Evolutionary conservation across 2,113 vertebrate genomes (phyloP).

Genomic region (Labrus mixtus): DNA sequence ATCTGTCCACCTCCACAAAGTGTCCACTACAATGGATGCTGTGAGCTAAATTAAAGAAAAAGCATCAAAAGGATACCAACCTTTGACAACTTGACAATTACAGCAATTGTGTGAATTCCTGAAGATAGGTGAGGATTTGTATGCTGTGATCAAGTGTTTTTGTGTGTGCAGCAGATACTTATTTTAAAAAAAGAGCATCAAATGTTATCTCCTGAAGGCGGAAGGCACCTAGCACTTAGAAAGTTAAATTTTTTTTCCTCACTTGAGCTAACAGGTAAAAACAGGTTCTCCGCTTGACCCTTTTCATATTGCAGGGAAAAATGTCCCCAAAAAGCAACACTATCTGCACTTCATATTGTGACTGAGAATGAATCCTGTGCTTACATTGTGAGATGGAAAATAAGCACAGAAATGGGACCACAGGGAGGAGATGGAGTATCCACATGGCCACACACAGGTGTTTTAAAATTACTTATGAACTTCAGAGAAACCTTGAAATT

Average conservation of each 20-base stretch:
- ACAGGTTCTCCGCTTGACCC: neutral
- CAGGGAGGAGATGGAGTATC: neutral
- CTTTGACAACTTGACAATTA: no score
- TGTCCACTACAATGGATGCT: no score
- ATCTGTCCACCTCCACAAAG: no score
- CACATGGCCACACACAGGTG: slow-evolving; percentile 4
- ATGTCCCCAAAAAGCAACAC: neutral
- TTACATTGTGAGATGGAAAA: slow-evolving; percentile 8
- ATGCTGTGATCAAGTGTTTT: no score
- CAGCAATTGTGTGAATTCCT: no score
- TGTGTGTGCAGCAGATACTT: no score
- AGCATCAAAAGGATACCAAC: no score
- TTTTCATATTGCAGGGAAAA: neutral
- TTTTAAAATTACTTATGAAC: slow-evolving; percentile 52
- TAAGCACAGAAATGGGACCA: neutral
- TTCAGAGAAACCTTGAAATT: slow-evolving; percentile 42
- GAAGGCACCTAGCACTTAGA: neutral
- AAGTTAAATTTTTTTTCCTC: neutral
- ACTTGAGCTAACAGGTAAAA: neutral
- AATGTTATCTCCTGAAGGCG: neutral
- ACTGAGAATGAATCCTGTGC: slow-evolving; percentile 11
- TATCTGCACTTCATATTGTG: neutral
- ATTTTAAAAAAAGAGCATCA: neutral
- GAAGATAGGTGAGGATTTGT: no score
- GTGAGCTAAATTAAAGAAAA: no score